phyloP scores from a whole-genome alignment of 2,888 invertebrate genomes.

The Druceiella hillmani region DNA sequence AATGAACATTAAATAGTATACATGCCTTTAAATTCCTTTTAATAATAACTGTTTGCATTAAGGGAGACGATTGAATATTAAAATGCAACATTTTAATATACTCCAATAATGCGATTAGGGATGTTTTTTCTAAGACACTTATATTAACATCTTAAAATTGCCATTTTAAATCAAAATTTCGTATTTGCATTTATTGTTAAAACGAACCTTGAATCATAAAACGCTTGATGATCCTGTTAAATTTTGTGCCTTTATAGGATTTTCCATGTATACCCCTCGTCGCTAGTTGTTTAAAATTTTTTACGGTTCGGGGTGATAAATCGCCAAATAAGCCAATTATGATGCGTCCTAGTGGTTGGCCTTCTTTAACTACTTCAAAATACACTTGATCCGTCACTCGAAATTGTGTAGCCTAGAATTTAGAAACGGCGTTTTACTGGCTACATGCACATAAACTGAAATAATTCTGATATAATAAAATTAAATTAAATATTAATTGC shows the following conservation, averaged over 20 bases:
- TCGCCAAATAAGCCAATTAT: conserved; percentile 88
- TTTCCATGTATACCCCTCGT: conserved; percentile 68
- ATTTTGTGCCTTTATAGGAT: conserved; percentile 71
- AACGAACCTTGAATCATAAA: conserved; percentile 86
- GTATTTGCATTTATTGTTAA: background rate
- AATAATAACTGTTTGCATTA: too few species aligned
- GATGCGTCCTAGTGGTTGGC: conserved; percentile 67
- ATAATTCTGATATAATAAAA: too few species aligned
- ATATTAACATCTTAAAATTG: conserved; percentile 3
- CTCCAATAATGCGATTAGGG: too few species aligned
- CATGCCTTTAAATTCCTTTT: too few species aligned
- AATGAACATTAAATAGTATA: too few species aligned
- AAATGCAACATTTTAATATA: too few species aligned
- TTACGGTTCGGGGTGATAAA: conserved; percentile 75
- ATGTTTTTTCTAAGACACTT: background rate
- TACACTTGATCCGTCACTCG: conserved; percentile 77
- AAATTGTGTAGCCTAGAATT: conserved; percentile 56
- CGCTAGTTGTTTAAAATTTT: conserved; percentile 82
- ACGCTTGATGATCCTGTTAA: conserved; percentile 81
- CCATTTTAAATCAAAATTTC: background rate
- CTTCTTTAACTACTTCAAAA: conserved; percentile 73
- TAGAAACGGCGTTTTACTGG: too few species aligned
- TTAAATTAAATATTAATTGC: too few species aligned
- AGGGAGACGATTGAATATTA: too few species aligned
- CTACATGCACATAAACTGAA: too few species aligned